phyloP scores from a whole-genome alignment of 2,888 invertebrate genomes.

The Agapostemon virescens region DNA sequence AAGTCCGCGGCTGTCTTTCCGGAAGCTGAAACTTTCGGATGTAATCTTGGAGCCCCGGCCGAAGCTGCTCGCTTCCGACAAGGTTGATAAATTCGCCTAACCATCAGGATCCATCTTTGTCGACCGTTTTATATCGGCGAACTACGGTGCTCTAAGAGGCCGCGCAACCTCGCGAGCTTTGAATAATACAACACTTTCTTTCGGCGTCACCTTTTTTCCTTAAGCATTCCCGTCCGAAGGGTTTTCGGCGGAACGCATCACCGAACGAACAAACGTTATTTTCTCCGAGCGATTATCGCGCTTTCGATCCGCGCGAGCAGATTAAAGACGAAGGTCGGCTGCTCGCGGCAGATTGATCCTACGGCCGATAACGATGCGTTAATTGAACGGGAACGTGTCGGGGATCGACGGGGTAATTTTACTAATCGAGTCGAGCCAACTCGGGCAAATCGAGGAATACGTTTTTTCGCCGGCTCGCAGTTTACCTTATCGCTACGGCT shows the following conservation, averaged over 20 bases:
- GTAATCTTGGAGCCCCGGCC: background rate
- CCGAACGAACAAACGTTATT: conserved; percentile 14
- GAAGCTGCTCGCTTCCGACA: background rate
- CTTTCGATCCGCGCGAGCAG: background rate
- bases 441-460: background rate
- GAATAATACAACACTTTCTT: background rate
- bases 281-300: conserved; percentile 4
- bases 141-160: background rate
- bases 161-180: conserved; percentile 13
- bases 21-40: background rate
- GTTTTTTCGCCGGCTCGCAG: background rate
- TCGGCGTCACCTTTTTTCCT: too few relatives aligned
- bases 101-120: background rate
- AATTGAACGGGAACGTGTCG: conserved; percentile 36
- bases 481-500: conserved; percentile 7
- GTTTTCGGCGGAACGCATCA: background rate
- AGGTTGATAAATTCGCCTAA: background rate
- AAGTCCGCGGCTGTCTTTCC: background rate
- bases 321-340: conserved; percentile 22
- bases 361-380: conserved; percentile 27
- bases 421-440: conserved; percentile 24
- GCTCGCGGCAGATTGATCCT: conserved; percentile 27
- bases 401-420: conserved; percentile 18
- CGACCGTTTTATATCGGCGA: conserved; percentile 18
- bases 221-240: background rate